These are phyloP conservation scores for Hymenopus coronatus DNA, from an alignment of 2,888 invertebrate species.

Conservation along the genomic window DNA sequence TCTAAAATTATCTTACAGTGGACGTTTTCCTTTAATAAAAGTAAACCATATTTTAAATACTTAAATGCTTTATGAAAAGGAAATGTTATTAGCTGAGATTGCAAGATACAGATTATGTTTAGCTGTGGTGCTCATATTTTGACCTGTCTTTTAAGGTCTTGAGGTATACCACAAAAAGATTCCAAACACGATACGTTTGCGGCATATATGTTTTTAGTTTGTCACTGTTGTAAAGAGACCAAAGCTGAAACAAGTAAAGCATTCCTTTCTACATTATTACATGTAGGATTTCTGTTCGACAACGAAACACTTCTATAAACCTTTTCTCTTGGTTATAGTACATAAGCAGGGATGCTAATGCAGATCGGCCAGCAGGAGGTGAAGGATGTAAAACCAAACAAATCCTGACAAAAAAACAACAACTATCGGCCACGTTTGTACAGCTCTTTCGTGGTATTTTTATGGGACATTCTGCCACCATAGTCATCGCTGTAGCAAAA, in stretches of 20 bases:
- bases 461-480: conserved; percentile 21
- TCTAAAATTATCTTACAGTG: too few relatives aligned
- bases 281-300: neutral
- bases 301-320: neutral
- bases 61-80: too few relatives aligned
- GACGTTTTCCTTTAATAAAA: too few relatives aligned
- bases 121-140: too few relatives aligned
- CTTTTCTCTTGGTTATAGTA: neutral
- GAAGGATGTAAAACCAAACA: neutral
- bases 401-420: neutral
- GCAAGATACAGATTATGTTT: too few relatives aligned
- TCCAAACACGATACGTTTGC: neutral
- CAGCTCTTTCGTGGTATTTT: conserved; percentile 11
- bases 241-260: neutral
- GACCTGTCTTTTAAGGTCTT: too few relatives aligned
- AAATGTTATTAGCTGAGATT: too few relatives aligned
- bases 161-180: neutral
- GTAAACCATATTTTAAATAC: too few relatives aligned
- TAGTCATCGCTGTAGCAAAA: neutral
- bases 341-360: neutral
- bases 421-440: neutral
- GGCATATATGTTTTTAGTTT: neutral
- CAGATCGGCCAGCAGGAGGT: neutral
- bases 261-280: neutral
- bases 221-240: neutral